A percentile compares a stretch with the other conserved stretches of the same genome.
Evolutionary conservation across 2,797 vertebrate species (phyloP).

Genomic region (Erpetoichthys calabaricus): DNA sequence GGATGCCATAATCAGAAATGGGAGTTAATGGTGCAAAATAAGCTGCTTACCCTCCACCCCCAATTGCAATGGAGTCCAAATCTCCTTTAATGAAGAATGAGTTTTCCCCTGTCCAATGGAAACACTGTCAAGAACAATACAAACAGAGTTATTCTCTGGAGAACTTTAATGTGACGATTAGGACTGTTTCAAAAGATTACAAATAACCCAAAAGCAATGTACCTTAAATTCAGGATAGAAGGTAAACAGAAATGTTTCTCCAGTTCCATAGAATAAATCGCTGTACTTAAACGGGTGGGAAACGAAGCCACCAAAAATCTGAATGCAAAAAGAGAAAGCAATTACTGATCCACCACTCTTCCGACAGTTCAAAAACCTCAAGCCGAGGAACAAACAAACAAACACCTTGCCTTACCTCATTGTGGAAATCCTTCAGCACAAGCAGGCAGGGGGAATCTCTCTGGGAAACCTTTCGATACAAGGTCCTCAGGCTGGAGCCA

Average conservation of each 20-base stretch:
- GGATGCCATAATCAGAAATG: not conserved
- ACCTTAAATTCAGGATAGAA: slow-evolving; percentile 62
- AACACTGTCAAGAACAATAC: slow-evolving; percentile 33
- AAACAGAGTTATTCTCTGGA: not conserved
- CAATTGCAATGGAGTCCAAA: slow-evolving; percentile 58
- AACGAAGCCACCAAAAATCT: slow-evolving; percentile 60
- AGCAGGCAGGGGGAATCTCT: slow-evolving; percentile 49
- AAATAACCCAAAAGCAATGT: not conserved
- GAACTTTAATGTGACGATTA: not conserved
- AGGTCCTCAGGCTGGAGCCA: slow-evolving; percentile 57
- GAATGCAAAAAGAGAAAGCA: not conserved
- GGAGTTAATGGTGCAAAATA: not conserved
- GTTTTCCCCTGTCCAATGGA: slow-evolving; percentile 63
- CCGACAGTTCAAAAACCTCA: too few relatives aligned
- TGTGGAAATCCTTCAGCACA: slow-evolving; percentile 49
- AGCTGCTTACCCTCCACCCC: slow-evolving; percentile 59
- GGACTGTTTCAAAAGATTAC: not conserved
- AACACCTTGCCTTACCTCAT: slow-evolving; percentile 37
- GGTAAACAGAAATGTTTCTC: slow-evolving; percentile 64
- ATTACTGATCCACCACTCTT: not conserved
- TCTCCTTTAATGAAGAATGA: slow-evolving; percentile 69
- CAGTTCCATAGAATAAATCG: slow-evolving; percentile 59
- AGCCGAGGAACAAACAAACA: not conserved
- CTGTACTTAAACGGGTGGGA: slow-evolving; percentile 55
- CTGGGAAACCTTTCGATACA: slow-evolving; percentile 50